Percentiles rank a stretch among this genome's conserved stretches.
Evolutionary conservation across 2,888 invertebrate genomes (phyloP).

Genomic region (Drosophila siamana): DNA sequence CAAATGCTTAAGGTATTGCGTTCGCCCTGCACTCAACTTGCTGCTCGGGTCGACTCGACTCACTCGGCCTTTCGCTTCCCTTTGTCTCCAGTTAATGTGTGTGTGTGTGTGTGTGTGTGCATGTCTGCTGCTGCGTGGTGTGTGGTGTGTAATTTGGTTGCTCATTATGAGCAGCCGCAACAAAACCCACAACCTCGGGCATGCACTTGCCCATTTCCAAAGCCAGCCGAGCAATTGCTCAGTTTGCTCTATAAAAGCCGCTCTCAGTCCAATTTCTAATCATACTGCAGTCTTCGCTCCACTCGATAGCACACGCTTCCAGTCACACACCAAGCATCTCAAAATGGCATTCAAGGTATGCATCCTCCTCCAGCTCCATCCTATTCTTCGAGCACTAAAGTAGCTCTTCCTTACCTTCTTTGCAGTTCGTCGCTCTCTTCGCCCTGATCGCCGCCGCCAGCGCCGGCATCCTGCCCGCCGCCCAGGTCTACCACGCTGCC

Average conservation of each 20-base stretch:
- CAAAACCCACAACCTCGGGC: constrained; percentile 51
- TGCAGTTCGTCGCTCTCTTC: constrained; percentile 68
- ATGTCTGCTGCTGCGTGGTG: neutral
- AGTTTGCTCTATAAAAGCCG: constrained; percentile 60
- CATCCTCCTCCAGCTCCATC: no score
- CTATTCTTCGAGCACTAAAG: neutral
- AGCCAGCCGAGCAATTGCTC: neutral
- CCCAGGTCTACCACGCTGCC: constrained; percentile 62
- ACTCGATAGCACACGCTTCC: constrained; percentile 45
- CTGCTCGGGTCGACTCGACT: constrained; percentile 9
- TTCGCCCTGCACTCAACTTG: constrained; percentile 50
- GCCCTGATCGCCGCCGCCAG: constrained; percentile 72
- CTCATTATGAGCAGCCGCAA: constrained; percentile 37
- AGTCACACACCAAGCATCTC: constrained; percentile 44
- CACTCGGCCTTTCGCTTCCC: constrained; percentile 45
- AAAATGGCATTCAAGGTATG: constrained; percentile 82
- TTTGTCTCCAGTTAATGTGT: constrained; percentile 31
- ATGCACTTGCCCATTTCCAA: constrained; percentile 46
- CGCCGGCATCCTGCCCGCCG: constrained; percentile 69
- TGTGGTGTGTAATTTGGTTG: constrained; percentile 37
- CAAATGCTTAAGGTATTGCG: constrained; percentile 48
- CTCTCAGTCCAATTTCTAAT: constrained; percentile 52
- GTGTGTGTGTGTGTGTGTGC: constrained; percentile 10
- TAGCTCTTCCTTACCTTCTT: neutral
- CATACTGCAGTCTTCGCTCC: constrained; percentile 58